Conservation (phyloP, 2,113 vertebrate species). For the Aptenodytes patagonicus region DNA sequence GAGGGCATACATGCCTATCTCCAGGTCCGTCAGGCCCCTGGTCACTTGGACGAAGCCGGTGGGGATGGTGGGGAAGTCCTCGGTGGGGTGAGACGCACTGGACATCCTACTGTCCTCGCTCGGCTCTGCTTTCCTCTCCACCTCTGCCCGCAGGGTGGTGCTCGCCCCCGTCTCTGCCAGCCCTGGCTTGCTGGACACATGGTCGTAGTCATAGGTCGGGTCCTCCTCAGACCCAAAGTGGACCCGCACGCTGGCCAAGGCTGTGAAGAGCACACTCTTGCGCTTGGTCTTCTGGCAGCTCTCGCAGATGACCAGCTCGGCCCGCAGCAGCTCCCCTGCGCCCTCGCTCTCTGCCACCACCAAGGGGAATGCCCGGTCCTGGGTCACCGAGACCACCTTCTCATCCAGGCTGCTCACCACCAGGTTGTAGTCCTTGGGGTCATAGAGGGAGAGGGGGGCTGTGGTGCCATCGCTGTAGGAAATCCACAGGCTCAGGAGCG, state of each 20-base stretch:
- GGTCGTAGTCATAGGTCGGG: slow-evolving; percentile 77
- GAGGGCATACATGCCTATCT: slow-evolving; percentile 97
- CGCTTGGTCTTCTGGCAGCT: slow-evolving; percentile 97
- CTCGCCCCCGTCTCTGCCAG: slow-evolving; percentile 51
- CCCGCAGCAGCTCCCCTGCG: slow-evolving; percentile 80
- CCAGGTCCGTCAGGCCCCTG: slow-evolving; percentile 92
- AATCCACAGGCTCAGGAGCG: slow-evolving; percentile 91
- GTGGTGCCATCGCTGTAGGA: slow-evolving; percentile 94
- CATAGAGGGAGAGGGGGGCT: slow-evolving; percentile 86
- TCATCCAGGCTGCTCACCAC: slow-evolving; percentile 87
- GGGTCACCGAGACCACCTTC: slow-evolving; percentile 84
- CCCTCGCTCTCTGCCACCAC: slow-evolving; percentile 91
- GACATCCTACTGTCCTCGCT: slow-evolving; percentile 53
- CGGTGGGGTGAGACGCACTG: slow-evolving; percentile 69
- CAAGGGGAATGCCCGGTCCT: slow-evolving; percentile 85
- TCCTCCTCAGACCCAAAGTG: slow-evolving; percentile 85
- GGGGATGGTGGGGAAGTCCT: slow-evolving; percentile 88
- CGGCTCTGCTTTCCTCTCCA: slow-evolving; percentile 64
- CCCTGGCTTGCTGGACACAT: slow-evolving; percentile 79
- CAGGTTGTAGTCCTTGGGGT: slow-evolving; percentile 94
- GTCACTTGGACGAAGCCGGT: slow-evolving; percentile 88
- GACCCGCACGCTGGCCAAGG: slow-evolving; percentile 83
- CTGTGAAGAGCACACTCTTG: slow-evolving; percentile 88
- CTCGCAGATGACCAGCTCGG: slow-evolving; percentile 92
- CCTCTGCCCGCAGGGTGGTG: slow-evolving; percentile 79